Base-by-base conservation (phyloP, 2,797 vertebrate species). In the Champsocephalus gunnari region DNA sequence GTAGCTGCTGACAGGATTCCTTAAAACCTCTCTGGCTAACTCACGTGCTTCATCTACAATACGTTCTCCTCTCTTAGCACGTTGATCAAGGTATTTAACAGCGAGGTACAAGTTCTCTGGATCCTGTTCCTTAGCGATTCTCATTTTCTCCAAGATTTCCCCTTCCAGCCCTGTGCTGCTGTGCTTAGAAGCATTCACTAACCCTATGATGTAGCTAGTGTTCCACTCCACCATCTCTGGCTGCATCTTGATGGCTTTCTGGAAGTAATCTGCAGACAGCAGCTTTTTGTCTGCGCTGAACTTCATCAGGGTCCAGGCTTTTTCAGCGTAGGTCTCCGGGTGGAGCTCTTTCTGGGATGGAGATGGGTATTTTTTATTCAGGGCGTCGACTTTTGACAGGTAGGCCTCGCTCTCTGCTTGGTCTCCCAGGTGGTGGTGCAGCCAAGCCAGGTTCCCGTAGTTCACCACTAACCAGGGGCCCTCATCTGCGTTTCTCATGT, bases 281-380 rank as follows among this genome's bases (percentile, higher is more conserved):
- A 38, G 34, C 34, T 4, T 44, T 49, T 34, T 66, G 13, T 66
- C 9, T 0, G 64, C 48, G 8, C 0, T 12, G 12, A 88, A 81
- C 13, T 80, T 88, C 92, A 91, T 92, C 77, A 93, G 71, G 9
- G 87, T 90, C 90, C 91, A 94, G 66, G 84, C 93, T 58, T 92
- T 93, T 41, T 94, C 93, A 2, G 89, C 91, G 0, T 57, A 86
- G 61, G 92, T 69, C 70, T 94, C 93, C 0, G 89, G 83, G 13
- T 93, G 89, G 12, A 84, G 88, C 14, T 91, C 73, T 0, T 76
- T 86, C 41, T 53, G 72, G 12, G 61, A 64, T 9, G 87, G 85
- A 63, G 85, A 71, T 3, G 90, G 88, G 34, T 88, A 78, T 10
- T 86, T 60, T 0, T 6, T 66, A n/a, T 80, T 66, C 41, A 92